Percentiles rank a stretch among this genome's conserved stretches.
Evolutionary conservation across 2,113 vertebrate genomes (phyloP).

Genomic region (Falcunculus frontatus): DNA sequence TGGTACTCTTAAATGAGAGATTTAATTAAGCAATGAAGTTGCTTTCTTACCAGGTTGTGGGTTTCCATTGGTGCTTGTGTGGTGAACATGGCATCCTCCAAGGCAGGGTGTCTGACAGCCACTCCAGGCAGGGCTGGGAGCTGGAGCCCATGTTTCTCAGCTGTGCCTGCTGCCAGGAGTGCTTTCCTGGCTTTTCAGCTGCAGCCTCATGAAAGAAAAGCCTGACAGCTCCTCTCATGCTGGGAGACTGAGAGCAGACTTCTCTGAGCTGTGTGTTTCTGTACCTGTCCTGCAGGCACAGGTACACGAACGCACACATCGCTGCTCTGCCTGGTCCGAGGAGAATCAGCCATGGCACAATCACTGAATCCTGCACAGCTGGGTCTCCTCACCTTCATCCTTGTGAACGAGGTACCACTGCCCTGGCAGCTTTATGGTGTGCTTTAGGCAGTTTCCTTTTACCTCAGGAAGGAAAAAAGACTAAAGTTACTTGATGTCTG

Average conservation of each 20-base stretch:
- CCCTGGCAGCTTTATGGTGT: background rate
- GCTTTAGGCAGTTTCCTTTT: background rate
- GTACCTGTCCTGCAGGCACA: background rate
- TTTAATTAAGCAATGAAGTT: background rate
- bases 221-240: background rate
- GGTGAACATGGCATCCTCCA: background rate
- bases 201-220: background rate
- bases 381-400: background rate
- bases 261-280: rapidly evolving
- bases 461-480: background rate
- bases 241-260: background rate
- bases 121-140: background rate
- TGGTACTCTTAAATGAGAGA: background rate
- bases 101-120: background rate
- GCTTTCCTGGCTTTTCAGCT: background rate
- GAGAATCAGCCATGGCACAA: background rate
- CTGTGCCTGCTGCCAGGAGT: background rate
- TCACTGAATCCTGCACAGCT: background rate
- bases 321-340: background rate
- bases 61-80: background rate
- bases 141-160: background rate
- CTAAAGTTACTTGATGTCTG: background rate
- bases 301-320: rapidly evolving
- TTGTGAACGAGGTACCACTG: rapidly evolving
- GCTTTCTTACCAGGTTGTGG: background rate